Conservation (phyloP, 2,888 invertebrate genomes). For the Hecatera dysodea region DNA sequence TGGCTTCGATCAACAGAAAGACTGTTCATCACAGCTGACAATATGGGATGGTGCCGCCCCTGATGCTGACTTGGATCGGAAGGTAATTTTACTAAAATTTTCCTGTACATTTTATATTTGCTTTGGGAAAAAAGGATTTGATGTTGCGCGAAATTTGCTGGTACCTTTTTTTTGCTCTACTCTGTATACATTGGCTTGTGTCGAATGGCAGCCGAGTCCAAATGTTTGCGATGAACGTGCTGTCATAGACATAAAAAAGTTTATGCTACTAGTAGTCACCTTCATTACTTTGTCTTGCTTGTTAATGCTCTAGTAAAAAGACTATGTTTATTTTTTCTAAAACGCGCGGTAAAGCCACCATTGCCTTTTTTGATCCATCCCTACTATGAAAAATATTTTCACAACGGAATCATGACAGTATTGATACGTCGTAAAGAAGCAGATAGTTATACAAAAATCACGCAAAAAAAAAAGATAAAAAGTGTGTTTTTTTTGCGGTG, state of each 20-base stretch:
- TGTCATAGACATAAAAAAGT: not conserved
- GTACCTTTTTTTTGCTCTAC: not conserved
- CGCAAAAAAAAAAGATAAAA: no score
- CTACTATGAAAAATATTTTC: no score
- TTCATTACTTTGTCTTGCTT: not conserved
- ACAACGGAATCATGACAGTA: not conserved
- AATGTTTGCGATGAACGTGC: not conserved
- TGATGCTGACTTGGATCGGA: slow-evolving; percentile 87
- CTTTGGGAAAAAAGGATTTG: not conserved
- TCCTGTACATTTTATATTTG: not conserved
- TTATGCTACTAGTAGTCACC: no score
- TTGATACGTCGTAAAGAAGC: not conserved
- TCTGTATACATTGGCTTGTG: not conserved
- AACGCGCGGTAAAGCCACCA: not conserved
- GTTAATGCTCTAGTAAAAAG: not conserved
- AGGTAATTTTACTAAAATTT: slow-evolving; percentile 73
- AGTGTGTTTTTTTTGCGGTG: no score
- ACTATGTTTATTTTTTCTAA: not conserved
- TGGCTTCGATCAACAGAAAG: slow-evolving; percentile 92
- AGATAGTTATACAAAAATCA: no score
- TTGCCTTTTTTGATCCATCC: not conserved
- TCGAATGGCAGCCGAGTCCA: not conserved
- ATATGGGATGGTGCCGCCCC: slow-evolving; percentile 94
- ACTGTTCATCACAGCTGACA: slow-evolving; percentile 94
- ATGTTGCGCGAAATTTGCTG: not conserved